These are phyloP conservation scores for Podabrus alpinus DNA, from an alignment of 2,888 invertebrate genomes.

Conservation along the genomic window DNA sequence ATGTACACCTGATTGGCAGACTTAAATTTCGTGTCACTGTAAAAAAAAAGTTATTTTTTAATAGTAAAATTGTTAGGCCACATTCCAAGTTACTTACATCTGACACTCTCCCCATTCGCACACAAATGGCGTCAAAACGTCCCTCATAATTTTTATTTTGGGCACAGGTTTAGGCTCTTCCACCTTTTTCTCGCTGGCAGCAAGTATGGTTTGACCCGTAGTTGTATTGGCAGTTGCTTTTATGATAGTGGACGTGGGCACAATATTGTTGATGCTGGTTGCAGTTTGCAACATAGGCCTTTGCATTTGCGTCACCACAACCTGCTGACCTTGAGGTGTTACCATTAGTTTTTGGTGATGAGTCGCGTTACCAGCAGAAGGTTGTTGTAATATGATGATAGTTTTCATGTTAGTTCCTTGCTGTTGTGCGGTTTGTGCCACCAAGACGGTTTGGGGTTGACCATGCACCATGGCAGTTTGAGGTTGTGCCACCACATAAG, in stretches of 20 bases:
- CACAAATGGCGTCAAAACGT: constrained; percentile 63
- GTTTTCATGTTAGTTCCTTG: constrained; percentile 69
- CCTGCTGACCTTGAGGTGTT: constrained; percentile 70
- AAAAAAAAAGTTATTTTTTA: constrained; percentile 26
- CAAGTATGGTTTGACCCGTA: constrained; percentile 36
- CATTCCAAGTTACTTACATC: constrained; percentile 56
- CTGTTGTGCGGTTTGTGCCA: constrained; percentile 70
- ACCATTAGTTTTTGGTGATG: constrained; percentile 64
- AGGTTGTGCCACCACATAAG: constrained; percentile 70
- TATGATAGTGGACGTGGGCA: constrained; percentile 48
- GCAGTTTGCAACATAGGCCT: constrained; percentile 58
- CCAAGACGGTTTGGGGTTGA: constrained; percentile 66
- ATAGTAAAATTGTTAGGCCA: background rate
- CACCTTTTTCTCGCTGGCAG: constrained; percentile 39
- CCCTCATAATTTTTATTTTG: constrained; percentile 50
- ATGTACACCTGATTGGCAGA: constrained; percentile 80
- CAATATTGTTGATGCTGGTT: constrained; percentile 56
- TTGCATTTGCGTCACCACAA: constrained; percentile 66
- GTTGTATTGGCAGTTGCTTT: constrained; percentile 40
- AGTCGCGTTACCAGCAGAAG: constrained; percentile 51
- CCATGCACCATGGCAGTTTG: constrained; percentile 64
- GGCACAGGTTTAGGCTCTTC: constrained; percentile 33
- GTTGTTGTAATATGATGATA: constrained; percentile 69
- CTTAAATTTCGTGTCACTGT: constrained; percentile 66
- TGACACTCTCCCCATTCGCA: constrained; percentile 95